phyloP scores from a whole-genome alignment of 2,797 vertebrate species.

The Eospalax fontanierii region DNA sequence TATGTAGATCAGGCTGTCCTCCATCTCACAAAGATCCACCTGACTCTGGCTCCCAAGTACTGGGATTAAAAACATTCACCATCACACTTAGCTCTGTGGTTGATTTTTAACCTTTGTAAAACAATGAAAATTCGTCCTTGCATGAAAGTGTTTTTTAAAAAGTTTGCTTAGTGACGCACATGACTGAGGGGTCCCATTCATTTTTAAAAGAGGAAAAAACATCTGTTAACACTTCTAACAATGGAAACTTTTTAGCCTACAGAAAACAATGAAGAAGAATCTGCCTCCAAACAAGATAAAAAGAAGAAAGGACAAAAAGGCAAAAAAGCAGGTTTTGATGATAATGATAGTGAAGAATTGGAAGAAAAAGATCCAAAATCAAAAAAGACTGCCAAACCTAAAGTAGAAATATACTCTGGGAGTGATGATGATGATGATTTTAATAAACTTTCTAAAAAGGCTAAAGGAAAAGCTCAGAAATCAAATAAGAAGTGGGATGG shows the following conservation, averaged over 20 bases:
- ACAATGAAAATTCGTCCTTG: not conserved
- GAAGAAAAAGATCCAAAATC: slow-evolving; percentile 92
- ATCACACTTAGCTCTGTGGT: too few relatives aligned
- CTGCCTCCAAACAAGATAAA: slow-evolving; percentile 91
- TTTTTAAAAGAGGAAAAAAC: slow-evolving; percentile 59
- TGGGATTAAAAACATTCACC: too few relatives aligned
- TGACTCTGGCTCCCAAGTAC: too few relatives aligned
- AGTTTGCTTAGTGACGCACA: not conserved
- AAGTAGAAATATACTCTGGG: slow-evolving; percentile 88
- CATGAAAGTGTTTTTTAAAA: not conserved
- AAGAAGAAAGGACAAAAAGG: slow-evolving; percentile 96
- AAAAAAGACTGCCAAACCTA: slow-evolving; percentile 88
- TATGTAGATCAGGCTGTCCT: too few relatives aligned
- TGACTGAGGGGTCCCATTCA: not conserved
- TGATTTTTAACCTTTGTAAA: not conserved
- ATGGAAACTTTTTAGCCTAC: slow-evolving; percentile 89
- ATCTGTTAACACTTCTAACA: slow-evolving; percentile 73
- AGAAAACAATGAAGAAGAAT: slow-evolving; percentile 92
- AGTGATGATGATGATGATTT: slow-evolving; percentile 91
- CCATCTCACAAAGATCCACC: too few relatives aligned
- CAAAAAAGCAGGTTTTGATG: slow-evolving; percentile 92
- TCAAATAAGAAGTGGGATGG: slow-evolving; percentile 86
- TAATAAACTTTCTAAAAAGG: slow-evolving; percentile 88
- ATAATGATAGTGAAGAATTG: slow-evolving; percentile 92
- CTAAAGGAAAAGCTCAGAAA: slow-evolving; percentile 91